phyloP scores from a whole-genome alignment of 1,140 invertebrate species.

The Eriosoma lanigerum region DNA sequence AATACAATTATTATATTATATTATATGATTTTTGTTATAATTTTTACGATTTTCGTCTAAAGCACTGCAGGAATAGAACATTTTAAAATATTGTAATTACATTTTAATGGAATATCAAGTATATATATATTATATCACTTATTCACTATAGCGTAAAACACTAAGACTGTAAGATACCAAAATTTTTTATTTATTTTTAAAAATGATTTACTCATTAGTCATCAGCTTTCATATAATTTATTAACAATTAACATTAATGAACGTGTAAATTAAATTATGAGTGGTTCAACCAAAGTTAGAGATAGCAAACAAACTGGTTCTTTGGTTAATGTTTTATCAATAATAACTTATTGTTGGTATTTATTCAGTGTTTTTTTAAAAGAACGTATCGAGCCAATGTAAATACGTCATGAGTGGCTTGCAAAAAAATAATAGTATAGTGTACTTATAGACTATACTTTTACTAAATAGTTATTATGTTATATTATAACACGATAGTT shows the following conservation, averaged over 20 bases:
- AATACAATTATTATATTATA: too few species aligned
- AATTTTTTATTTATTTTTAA: neutral
- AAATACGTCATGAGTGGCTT: neutral
- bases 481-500: too few species aligned
- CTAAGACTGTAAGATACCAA: too few species aligned
- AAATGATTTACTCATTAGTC: constrained; percentile 21
- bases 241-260: constrained; percentile 25
- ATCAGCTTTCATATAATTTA: neutral
- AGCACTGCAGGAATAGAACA: too few species aligned
- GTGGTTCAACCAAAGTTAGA: neutral
- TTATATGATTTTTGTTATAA: too few species aligned
- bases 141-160: too few species aligned
- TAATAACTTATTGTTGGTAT: neutral
- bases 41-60: too few species aligned
- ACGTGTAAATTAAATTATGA: constrained; percentile 10
- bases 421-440: neutral
- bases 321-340: constrained; percentile 14
- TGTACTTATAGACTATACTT: neutral
- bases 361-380: neutral
- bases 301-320: neutral
- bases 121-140: too few species aligned
- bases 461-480: too few species aligned
- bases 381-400: neutral
- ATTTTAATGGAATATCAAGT: too few species aligned
- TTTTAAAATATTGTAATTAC: too few species aligned